Base-by-base conservation (phyloP, 2,113 vertebrate genomes). In the Oceanites oceanicus region DNA sequence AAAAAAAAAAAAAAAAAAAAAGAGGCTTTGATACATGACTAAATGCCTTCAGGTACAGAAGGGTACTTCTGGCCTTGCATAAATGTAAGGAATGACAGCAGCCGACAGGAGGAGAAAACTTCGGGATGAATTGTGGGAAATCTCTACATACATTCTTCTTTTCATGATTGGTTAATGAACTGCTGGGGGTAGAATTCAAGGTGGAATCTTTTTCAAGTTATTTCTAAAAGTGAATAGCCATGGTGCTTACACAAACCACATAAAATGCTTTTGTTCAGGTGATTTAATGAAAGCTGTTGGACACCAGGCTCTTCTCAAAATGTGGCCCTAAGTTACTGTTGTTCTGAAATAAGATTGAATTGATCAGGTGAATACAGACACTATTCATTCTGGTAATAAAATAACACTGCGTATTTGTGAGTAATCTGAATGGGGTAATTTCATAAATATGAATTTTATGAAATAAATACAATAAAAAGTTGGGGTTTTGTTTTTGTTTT, bases 11-110 rank as follows among this genome's bases (percentile, higher is more conserved):
- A 38, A 38, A 56, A 26, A n/a, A 63, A 20, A 36, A 75, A 59
- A 75, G 56, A 36, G 23, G 9, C 66, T 96, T 91, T 93, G 62
- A 87, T 92, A 49, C 7, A 47, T 87, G 66, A 75, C 65, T 55
- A 50, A 63, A 63, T 68, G 73, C 90, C 81, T 90, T 55, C 53
- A 81, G 88, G 74, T 45, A 90, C 38, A 78, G 56, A 82, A 75
- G n/a, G 55, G 17, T 16, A 6, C 52, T 92, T 62, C 58, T 88
- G 68, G n/a, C 79, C 47, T 77, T 68, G 38, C 40, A 30, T 62
- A 92, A 92, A 79, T 78, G 70, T 38, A 38, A 62, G 44, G 62
- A 75, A 72, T 61, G 74, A 79, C 70, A 82, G 53, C 77, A 65
- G 44, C 66, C 94, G 79, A 32, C 55, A 52, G 22, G 38, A 83